Evolutionary conservation across 2,113 vertebrate species (phyloP).

Genomic region (Hippocampus abdominalis): DNA sequence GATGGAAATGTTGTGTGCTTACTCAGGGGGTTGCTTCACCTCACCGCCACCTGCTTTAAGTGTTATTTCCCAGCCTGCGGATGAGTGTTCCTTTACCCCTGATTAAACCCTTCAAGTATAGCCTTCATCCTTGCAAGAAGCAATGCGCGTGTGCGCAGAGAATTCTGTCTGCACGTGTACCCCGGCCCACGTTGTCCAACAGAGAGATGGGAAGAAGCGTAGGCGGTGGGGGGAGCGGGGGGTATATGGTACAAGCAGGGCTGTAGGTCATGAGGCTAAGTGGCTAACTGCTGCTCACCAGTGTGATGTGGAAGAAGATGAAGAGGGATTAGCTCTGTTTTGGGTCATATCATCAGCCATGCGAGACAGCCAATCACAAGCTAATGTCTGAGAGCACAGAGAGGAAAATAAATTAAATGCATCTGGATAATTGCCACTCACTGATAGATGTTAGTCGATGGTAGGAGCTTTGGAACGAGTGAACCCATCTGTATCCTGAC

Average conservation of each 20-base stretch:
- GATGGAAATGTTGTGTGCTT: slow-evolving; percentile 48
- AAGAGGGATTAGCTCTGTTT: slow-evolving; percentile 10
- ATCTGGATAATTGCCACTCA: background rate
- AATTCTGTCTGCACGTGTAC: slow-evolving; percentile 35
- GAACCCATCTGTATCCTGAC: slow-evolving; percentile 7
- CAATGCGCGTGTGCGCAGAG: too few species aligned
- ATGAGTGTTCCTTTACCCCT: slow-evolving; percentile 40
- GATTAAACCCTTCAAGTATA: slow-evolving; percentile 56
- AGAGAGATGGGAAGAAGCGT: background rate
- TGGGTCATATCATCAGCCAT: background rate
- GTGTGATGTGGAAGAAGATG: slow-evolving; percentile 13
- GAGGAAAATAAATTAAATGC: background rate
- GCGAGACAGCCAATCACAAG: slow-evolving; percentile 10
- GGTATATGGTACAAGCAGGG: background rate
- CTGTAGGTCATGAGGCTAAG: slow-evolving; percentile 8
- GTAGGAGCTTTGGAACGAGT: background rate
- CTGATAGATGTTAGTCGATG: background rate
- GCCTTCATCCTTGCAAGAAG: slow-evolving; percentile 37
- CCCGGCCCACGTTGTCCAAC: slow-evolving; percentile 24
- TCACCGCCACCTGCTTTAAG: slow-evolving; percentile 13
- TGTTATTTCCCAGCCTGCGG: slow-evolving; percentile 31
- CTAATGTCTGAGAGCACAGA: slow-evolving; percentile 7
- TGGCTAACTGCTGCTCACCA: slow-evolving; percentile 22
- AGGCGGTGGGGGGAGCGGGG: background rate
- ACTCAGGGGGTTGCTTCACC: slow-evolving; percentile 36